A percentile compares a stretch with the other conserved stretches of the same genome.
Conservation (phyloP, 1,140 invertebrate genomes). For the Laupala kohalensis region DNA sequence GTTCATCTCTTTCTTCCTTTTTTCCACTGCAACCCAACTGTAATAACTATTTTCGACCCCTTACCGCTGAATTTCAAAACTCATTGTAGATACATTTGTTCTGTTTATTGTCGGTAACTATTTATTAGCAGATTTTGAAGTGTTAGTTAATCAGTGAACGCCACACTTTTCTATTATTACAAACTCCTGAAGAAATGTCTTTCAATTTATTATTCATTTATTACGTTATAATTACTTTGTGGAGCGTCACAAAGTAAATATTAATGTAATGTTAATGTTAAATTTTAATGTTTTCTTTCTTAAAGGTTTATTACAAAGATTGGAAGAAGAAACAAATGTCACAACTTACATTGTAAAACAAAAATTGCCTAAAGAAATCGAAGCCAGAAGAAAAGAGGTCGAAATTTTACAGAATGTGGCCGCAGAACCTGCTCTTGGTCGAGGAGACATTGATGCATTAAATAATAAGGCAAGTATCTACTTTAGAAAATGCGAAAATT, state of each 20-base stretch:
- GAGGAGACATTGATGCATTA: conserved; percentile 49
- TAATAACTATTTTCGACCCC: too few relatives aligned
- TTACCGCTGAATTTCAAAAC: too few relatives aligned
- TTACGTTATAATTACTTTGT: neutral
- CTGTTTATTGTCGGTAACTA: too few relatives aligned
- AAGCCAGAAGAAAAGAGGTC: conserved; percentile 44
- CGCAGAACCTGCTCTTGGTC: conserved; percentile 48
- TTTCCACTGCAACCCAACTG: too few relatives aligned
- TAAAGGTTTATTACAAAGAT: conserved; percentile 40
- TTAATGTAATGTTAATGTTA: conserved; percentile 5
- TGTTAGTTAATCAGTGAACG: too few relatives aligned
- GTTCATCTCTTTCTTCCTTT: too few relatives aligned
- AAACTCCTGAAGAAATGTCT: too few relatives aligned
- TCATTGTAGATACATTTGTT: too few relatives aligned
- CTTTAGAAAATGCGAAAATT: neutral
- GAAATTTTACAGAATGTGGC: conserved; percentile 53
- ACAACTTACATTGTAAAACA: conserved; percentile 64
- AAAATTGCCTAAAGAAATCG: conserved; percentile 60
- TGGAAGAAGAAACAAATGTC: conserved; percentile 64
- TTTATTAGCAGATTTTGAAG: too few relatives aligned
- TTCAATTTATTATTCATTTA: neutral
- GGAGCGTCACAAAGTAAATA: neutral
- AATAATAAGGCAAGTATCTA: conserved; percentile 38
- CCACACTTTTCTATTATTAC: too few relatives aligned
- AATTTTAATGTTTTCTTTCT: neutral